Evolutionary conservation across 2,888 invertebrate genomes (phyloP), one percentile per base, ranked within the genome.

Genomic region (Hemicrepidius hirtus): DNA sequence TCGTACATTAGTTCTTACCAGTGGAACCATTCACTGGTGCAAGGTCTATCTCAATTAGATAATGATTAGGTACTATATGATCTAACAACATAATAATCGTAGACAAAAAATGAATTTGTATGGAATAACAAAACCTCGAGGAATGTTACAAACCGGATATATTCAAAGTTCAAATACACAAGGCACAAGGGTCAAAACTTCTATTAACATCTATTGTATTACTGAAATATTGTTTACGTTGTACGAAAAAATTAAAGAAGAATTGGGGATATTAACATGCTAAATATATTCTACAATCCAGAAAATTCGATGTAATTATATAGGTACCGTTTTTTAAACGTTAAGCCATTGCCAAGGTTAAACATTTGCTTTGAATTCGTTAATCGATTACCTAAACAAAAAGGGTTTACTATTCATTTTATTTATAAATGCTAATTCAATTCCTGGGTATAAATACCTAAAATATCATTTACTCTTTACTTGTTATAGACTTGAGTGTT

Each of bases 361-460:
- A 37, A 24, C 20, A 65, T 50, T 53, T 12, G 44, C 10, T 18
- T 65, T 40, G 13, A 37, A 60, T 65, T n/a, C 20, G n/a, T 35
- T 53, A 28, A 9, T 53, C 9, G n/a, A 53, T 12, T 24, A 12
- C 28, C 41, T 66, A 21, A 66, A 21, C 40, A 12, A 12, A 37
- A 40, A 40, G 16, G 18, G 18, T 67, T 32, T 57, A 18, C 67
- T 40, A 67, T 59, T 60, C 68, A 37, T 28, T 60, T 10, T 60
- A 68, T 68, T 67, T 60, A 68, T 68, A 35, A 37, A 68, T 68
- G 68, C 35, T 32, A 49, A 59, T 68, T 24, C 28, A 12, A 57
- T 55, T 66, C 41, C 28, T 41, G 16, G 12, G 28, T 66, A 66
- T 66, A 66, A 66, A 66, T 32, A 32, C 20, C 28, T 53, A n/a